phyloP scores from a whole-genome alignment of 2,797 vertebrate genomes.

The Orientallactaga sibirica region DNA sequence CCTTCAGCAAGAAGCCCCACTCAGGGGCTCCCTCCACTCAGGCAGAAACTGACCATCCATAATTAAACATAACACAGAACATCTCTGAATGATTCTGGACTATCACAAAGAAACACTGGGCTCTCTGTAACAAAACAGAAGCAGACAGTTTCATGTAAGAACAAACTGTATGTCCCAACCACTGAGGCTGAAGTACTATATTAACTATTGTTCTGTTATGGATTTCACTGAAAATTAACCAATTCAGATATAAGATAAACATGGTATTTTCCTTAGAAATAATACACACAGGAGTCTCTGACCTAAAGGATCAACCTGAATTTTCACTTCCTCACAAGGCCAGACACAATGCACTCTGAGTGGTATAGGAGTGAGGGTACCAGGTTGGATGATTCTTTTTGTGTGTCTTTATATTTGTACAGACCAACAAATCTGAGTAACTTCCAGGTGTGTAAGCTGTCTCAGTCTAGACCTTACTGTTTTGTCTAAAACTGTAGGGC shows the following conservation, averaged over 20 bases:
- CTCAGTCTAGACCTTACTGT: background rate
- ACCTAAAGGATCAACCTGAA: background rate
- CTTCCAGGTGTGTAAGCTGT: background rate
- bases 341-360: background rate
- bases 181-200: background rate
- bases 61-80: conserved; percentile 45
- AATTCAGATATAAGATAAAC: background rate
- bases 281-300: background rate
- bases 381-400: too few species aligned
- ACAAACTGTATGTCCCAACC: background rate
- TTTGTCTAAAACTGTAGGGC: background rate
- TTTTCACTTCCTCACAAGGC: background rate
- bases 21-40: background rate
- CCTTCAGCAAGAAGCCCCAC: background rate
- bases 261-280: conserved; percentile 19
- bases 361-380: background rate
- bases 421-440: background rate
- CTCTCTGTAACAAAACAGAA: conserved; percentile 39
- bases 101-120: background rate
- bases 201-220: background rate
- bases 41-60: background rate
- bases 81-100: conserved; percentile 34
- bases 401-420: background rate
- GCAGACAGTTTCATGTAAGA: background rate
- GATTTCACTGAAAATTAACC: background rate